Conservation (phyloP, 1,140 invertebrate species). For the Heterodera carotae region DNA sequence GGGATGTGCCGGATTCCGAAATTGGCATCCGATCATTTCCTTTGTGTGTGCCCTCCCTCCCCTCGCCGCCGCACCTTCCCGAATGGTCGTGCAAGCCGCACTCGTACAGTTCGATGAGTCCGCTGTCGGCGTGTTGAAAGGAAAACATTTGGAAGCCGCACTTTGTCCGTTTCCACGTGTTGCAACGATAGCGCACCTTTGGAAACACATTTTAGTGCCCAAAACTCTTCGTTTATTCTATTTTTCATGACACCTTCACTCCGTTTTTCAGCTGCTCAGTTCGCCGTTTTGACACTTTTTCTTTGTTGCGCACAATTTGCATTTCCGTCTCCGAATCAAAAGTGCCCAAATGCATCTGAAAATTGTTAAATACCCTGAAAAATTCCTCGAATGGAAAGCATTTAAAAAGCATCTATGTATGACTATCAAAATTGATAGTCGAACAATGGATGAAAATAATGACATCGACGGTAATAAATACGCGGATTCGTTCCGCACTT, state of each 20-base stretch:
- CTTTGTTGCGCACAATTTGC: slow-evolving; percentile 28
- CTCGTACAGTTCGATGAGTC: slow-evolving; percentile 26
- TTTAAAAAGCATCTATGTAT: no score
- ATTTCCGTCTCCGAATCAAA: slow-evolving; percentile 14
- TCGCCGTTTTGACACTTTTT: slow-evolving; percentile 30
- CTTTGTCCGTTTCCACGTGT: slow-evolving; percentile 30
- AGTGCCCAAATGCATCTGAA: slow-evolving; percentile 26
- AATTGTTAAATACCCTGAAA: not conserved
- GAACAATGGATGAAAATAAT: no score
- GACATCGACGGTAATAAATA: no score
- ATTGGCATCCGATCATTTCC: no score
- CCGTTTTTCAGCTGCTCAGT: slow-evolving; percentile 31
- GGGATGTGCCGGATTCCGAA: no score
- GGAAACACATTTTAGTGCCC: no score
- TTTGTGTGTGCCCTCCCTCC: not conserved
- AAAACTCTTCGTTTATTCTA: not conserved
- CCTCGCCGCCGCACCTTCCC: slow-evolving; percentile 7
- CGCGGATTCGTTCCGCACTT: no score
- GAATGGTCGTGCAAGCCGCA: slow-evolving; percentile 27
- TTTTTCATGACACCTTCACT: slow-evolving; percentile 12
- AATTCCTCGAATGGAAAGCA: no score
- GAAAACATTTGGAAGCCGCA: slow-evolving; percentile 32
- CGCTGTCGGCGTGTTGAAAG: slow-evolving; percentile 15
- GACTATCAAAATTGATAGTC: no score
- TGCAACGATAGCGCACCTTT: slow-evolving; percentile 27